phyloP scores from a whole-genome alignment of 2,797 vertebrate species.

The Enteromius argenteus region DNA sequence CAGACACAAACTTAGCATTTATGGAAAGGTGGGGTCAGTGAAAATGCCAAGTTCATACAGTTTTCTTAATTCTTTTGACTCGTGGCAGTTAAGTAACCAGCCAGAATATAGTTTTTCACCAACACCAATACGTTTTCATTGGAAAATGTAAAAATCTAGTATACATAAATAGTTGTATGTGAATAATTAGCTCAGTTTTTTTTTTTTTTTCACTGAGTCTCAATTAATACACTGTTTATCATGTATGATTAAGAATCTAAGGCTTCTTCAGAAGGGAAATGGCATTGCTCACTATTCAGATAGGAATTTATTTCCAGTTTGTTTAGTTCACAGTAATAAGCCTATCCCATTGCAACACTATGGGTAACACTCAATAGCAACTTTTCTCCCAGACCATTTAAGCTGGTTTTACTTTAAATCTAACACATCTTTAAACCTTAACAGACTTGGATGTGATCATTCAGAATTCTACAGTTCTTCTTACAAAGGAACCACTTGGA shows the following conservation, averaged over 20 bases:
- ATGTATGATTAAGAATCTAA: background rate
- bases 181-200: background rate
- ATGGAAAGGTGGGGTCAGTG: background rate
- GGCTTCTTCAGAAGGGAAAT: background rate
- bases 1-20: background rate
- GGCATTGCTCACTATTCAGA: background rate
- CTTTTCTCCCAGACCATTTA: background rate
- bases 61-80: background rate
- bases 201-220: too few relatives aligned
- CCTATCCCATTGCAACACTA: background rate
- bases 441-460: background rate
- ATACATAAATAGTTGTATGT: background rate
- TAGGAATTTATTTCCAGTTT: background rate
- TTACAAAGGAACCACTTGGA: constrained; percentile 34
- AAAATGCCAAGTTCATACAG: background rate
- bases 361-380: background rate
- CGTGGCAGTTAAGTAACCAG: background rate
- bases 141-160: background rate
- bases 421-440: background rate
- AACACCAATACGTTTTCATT: background rate
- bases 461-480: background rate
- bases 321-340: constrained; percentile 8
- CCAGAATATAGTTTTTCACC: background rate
- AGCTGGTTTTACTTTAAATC: background rate
- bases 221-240: background rate